Conservation (phyloP, 2,797 vertebrate genomes). For the Pitangus sulphuratus region DNA sequence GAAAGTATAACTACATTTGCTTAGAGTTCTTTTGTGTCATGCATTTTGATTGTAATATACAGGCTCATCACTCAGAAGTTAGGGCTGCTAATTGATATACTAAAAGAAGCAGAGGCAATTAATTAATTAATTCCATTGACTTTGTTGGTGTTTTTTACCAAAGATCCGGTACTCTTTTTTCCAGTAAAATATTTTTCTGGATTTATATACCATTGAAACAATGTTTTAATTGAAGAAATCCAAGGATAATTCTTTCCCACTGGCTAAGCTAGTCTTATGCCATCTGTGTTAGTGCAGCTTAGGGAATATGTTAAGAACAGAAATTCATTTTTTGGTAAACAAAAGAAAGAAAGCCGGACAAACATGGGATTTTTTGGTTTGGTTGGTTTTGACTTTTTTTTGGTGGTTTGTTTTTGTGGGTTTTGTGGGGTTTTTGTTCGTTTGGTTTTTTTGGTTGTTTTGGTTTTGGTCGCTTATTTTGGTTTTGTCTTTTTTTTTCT, state of each 20-base stretch:
- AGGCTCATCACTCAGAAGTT: neutral
- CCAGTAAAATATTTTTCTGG: neutral
- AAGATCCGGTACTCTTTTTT: neutral
- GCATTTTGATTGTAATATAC: neutral
- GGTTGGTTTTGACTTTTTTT: neutral
- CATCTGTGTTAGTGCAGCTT: neutral
- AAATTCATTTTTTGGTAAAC: neutral
- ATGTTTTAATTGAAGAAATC: neutral
- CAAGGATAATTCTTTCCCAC: neutral
- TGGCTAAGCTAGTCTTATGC: neutral
- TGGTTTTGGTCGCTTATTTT: neutral
- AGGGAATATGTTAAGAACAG: neutral
- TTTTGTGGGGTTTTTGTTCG: neutral
- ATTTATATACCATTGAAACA: neutral
- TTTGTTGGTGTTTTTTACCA: neutral
- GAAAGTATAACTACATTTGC: neutral
- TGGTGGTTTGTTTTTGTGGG: neutral
- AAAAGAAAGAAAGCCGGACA: neutral
- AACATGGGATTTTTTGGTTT: neutral
- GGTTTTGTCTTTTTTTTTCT: neutral
- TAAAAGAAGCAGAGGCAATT: neutral
- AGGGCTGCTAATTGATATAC: neutral
- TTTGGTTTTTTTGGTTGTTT: neutral
- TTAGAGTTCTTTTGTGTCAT: neutral
- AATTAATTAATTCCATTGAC: neutral